Evolutionary conservation across 2,797 vertebrate genomes (phyloP), one percentile per base, ranked within the genome.

Genomic region (Enteromius afrohamiltoni): DNA sequence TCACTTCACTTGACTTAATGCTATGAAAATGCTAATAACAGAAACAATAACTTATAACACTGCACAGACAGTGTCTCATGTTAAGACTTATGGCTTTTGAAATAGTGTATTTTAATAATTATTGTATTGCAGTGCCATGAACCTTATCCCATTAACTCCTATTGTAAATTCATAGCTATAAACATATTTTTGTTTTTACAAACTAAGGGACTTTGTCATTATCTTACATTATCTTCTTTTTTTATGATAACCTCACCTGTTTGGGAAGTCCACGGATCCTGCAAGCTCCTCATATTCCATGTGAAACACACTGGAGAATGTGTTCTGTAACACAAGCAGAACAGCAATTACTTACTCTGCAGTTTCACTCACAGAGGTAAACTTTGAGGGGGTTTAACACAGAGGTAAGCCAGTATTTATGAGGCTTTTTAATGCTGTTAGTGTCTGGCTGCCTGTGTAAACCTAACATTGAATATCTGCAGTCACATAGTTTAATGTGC

Each of bases 281-380:
- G 92, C 89, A 51, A 97, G 90, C 85, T 97, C 96, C 77, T 97
- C 94, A 65, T 95, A 95, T 86, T 98, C 97, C 98, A 99, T 99
- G 90, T 99, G 96, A 91, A 99, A 99, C 85, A 98, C 96, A 53
- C 97, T 97, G 89, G 97, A 97, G 93, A 98, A 99, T 37, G 96
- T 96, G 91, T 98, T 97, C 98, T 99, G 93, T 62, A 93, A 94
- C 87, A 85, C 26, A 89, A 73, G 51, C 53, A 77, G 42, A 80
- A 82, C 29, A 51, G 78, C 69, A 23, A 83, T 71, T 68, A 86
- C 26, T 77, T 40, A 83, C 58, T 49, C 42, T 3, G 68, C 40
- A 37, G 42, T 73, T 17, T 21, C 40, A n/a, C 51, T 13, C 17
- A 13, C 83, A 70, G 42, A 77, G 42, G 80, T 47, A 62, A 84